Base-by-base conservation (phyloP, 2,113 vertebrate species). In the Pelmatolapia mariae region DNA sequence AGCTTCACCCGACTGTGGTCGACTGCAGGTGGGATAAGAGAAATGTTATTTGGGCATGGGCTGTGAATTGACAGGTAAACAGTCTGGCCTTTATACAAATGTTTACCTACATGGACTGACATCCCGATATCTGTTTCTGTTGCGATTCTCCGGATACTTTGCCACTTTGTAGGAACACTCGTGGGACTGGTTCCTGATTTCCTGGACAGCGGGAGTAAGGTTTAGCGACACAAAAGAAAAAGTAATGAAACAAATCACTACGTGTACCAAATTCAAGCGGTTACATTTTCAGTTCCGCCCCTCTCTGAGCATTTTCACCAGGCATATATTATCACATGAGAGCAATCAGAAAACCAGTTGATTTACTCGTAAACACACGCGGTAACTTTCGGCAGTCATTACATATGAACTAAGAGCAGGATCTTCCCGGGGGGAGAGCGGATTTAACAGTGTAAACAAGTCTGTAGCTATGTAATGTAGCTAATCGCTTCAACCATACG, bases 41-140 rank as follows among this genome's bases (percentile, higher is more conserved):
- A 38, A 6, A 52, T 57, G 5, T 50, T 5, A 56, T 81, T 66
- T 81, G 13, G 38, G 29, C 3, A 57, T 38, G 1, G 5, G 19
- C 52, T 86, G 22, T 54, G 82, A 84, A 68, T 8, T 57, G 16
- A 85, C 29, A 73, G 63, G 33, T 80, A n/a, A 88, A 81, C 40
- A 47, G 54, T 43, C 5, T 59, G 26, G 61, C 52, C 26, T 71
- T 22, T 50, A 8, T 31, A 47, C 38, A 80, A 83, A 86, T 59
- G 81, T 89, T 53, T 86, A 98, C 99, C 97, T 96, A 99, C 98
- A 99, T 1, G 99, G 99, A 94, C 97, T 99, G 92, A 99, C 99
- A 89, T 99, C 98, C 96, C 98, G 98, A 96, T 99, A 99, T 97
- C 99, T 96, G 96, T 99, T 99, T 83, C 98, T 97, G 96, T 97